Evolutionary conservation across 1,140 invertebrate genomes (phyloP).

Genomic region (Sitophilus oryzae): DNA sequence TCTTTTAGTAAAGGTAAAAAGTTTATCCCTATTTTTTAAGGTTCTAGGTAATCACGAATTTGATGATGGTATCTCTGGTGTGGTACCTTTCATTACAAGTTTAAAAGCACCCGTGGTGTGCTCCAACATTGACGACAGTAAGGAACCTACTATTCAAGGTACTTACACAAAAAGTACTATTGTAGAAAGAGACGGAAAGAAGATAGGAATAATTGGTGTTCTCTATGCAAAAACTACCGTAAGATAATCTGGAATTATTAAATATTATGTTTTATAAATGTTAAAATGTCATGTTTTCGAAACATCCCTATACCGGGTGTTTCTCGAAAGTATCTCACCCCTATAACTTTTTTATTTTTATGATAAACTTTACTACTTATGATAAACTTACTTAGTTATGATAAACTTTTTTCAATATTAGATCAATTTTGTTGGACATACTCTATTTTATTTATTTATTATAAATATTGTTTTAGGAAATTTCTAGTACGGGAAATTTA

Average conservation of each 20-base stretch:
- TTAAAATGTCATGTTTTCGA: constrained; percentile 4
- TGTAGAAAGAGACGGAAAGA: constrained; percentile 50
- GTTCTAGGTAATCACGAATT: constrained; percentile 88
- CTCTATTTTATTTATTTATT: no score
- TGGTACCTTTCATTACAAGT: constrained; percentile 65
- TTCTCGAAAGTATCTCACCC: no score
- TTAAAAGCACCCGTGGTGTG: constrained; percentile 63
- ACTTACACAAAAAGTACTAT: constrained; percentile 57
- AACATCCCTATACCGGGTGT: no score
- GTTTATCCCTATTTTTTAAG: no score
- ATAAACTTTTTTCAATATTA: no score
- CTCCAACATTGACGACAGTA: constrained; percentile 67
- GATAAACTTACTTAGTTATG: no score
- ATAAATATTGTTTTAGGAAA: constrained; percentile 28
- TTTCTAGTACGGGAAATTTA: constrained; percentile 41
- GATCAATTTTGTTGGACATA: no score
- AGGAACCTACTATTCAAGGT: constrained; percentile 61
- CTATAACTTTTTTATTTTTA: no score
- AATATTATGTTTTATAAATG: no score
- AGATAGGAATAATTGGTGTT: constrained; percentile 79
- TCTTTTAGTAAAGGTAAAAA: no score
- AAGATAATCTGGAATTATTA: no score
- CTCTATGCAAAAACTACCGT: constrained; percentile 60
- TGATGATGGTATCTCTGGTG: constrained; percentile 67
- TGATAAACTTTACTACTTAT: no score